phyloP scores from a whole-genome alignment of 2,888 invertebrate genomes.

The Chrysolina americana region DNA sequence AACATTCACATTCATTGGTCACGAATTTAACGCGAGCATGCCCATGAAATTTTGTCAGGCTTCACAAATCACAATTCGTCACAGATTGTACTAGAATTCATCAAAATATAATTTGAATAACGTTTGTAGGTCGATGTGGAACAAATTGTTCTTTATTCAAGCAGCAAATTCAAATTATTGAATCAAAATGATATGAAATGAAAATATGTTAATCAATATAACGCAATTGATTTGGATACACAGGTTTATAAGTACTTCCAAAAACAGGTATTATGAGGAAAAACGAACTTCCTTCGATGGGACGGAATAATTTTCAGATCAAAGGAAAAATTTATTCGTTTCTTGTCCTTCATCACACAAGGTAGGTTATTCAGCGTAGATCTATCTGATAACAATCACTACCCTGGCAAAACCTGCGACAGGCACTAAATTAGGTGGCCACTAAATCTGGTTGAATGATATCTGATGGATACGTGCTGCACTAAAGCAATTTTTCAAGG shows the following conservation, averaged over 20 bases:
- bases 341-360: too few relatives aligned
- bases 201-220: not conserved
- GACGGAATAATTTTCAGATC: too few relatives aligned
- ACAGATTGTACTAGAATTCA: not conserved
- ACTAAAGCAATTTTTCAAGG: too few relatives aligned
- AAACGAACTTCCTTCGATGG: too few relatives aligned
- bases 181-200: not conserved
- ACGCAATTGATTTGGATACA: not conserved
- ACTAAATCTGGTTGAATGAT: too few relatives aligned
- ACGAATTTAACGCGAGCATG: not conserved
- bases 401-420: too few relatives aligned
- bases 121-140: slow-evolving; percentile 6
- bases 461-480: too few relatives aligned
- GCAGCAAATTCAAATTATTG: not conserved
- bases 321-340: too few relatives aligned
- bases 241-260: not conserved
- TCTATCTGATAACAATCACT: too few relatives aligned
- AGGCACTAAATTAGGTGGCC: too few relatives aligned
- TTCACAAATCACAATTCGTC: not conserved
- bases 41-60: not conserved
- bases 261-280: too few relatives aligned
- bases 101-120: not conserved
- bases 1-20: not conserved
- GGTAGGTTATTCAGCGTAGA: too few relatives aligned
- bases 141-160: slow-evolving; percentile 2